A percentile compares a stretch with the other conserved stretches of the same genome.
These are phyloP conservation scores for Argyrosomus japonicus DNA, from an alignment of 2,113 vertebrate genomes.

Conservation along the genomic window DNA sequence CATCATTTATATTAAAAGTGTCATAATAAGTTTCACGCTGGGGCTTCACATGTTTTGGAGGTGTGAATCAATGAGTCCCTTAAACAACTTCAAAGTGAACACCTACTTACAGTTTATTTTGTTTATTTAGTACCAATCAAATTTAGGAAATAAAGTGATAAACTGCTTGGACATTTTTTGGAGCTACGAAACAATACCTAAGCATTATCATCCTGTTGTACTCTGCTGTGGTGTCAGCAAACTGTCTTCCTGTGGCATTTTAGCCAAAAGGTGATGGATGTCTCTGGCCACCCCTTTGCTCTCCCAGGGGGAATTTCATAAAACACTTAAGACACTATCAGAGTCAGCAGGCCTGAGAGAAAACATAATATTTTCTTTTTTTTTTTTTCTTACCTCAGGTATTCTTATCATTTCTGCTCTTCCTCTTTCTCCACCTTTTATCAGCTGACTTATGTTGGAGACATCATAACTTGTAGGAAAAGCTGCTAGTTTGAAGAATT, in stretches of 20 bases:
- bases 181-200: slow-evolving; percentile 29
- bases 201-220: slow-evolving; percentile 33
- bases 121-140: not conserved
- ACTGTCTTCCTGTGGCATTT: slow-evolving; percentile 68
- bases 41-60: not conserved
- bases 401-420: slow-evolving; percentile 36
- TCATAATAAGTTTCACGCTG: not conserved
- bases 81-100: not conserved
- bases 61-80: not conserved
- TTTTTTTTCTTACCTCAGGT: slow-evolving; percentile 45
- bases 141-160: slow-evolving; percentile 5
- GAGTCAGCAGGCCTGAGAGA: slow-evolving; percentile 59
- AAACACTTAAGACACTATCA: slow-evolving; percentile 64
- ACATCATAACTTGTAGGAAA: not conserved
- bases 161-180: slow-evolving; percentile 1
- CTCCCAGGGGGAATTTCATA: slow-evolving; percentile 53
- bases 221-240: slow-evolving; percentile 67
- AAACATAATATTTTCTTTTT: slow-evolving; percentile 40
- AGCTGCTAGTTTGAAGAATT: not conserved
- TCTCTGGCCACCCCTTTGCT: slow-evolving; percentile 57
- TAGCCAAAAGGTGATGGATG: slow-evolving; percentile 65
- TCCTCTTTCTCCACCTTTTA: slow-evolving; percentile 21
- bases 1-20: slow-evolving; percentile 9
- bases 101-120: not conserved
- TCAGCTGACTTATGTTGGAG: not conserved